Evolutionary conservation across 23 tunicate species (phyloP).

Genomic region (Trididemnum nubilum): DNA sequence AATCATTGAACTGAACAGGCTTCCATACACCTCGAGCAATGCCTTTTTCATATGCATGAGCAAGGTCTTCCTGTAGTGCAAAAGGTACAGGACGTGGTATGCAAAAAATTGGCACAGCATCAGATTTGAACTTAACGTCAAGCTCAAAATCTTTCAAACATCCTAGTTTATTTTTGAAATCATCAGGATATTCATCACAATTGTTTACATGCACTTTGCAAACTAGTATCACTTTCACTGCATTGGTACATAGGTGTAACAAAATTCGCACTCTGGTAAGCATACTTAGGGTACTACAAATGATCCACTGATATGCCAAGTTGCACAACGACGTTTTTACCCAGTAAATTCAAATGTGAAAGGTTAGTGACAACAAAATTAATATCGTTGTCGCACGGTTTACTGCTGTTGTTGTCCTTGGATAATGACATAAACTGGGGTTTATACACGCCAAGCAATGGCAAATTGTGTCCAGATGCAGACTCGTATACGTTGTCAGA

Average conservation of each 20-base stretch:
- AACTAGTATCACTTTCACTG: conserved; percentile 3
- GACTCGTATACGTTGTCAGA: conserved; percentile 7
- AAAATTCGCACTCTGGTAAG: neutral
- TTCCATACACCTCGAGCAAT: conserved; percentile 31
- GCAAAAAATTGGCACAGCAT: conserved; percentile 31
- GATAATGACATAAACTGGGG: neutral
- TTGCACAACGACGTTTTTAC: conserved; percentile 11
- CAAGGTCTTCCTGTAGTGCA: conserved; percentile 32
- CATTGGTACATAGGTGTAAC: conserved; percentile 3
- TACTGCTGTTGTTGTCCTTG: neutral
- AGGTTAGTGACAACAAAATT: conserved; percentile 1
- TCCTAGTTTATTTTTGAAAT: conserved; percentile 28
- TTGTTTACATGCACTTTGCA: conserved; percentile 19
- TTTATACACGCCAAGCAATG: conserved; percentile 15
- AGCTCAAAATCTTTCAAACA: conserved; percentile 32
- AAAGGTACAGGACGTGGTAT: conserved; percentile 40
- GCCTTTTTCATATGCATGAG: conserved; percentile 30
- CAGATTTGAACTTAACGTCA: conserved; percentile 30
- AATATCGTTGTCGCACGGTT: neutral
- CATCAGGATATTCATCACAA: conserved; percentile 18
- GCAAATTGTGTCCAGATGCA: conserved; percentile 26
- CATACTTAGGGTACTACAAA: neutral
- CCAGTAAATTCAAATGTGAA: conserved; percentile 23
- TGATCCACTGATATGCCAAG: conserved; percentile 16
- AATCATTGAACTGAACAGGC: conserved; percentile 30